Conservation (phyloP, 2,113 vertebrate genomes). For the Agelaius tricolor region DNA sequence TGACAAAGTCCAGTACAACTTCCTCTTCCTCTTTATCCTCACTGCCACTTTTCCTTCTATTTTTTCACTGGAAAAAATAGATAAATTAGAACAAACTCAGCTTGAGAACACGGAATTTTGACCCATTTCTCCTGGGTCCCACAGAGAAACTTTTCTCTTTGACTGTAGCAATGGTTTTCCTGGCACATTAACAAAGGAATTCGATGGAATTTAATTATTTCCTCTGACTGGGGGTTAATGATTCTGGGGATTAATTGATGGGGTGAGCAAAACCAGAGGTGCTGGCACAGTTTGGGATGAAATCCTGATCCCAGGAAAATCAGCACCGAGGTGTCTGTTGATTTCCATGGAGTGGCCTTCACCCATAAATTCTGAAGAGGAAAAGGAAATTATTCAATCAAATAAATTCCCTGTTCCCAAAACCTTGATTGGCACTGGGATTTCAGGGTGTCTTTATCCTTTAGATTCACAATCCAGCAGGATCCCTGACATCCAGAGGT, state of each 20-base stretch:
- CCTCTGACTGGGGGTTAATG: background rate
- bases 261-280: background rate
- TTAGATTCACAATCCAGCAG: background rate
- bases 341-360: background rate
- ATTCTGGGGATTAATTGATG: accelerated
- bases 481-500: background rate
- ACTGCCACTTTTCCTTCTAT: background rate
- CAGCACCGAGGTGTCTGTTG: background rate
- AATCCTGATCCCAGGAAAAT: background rate
- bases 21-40: background rate
- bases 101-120: background rate
- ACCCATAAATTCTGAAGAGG: background rate
- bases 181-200: background rate
- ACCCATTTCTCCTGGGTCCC: background rate
- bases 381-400: background rate
- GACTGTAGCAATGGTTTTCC: background rate
- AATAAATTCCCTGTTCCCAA: background rate
- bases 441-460: background rate
- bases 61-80: background rate
- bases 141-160: background rate
- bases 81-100: background rate
- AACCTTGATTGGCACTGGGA: background rate
- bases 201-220: background rate
- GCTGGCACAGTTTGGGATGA: background rate
- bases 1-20: background rate